Evolutionary conservation across 2,113 vertebrate genomes (phyloP), one percentile per base, ranked within the genome.

Genomic region (Hippocampus guttulatus): DNA sequence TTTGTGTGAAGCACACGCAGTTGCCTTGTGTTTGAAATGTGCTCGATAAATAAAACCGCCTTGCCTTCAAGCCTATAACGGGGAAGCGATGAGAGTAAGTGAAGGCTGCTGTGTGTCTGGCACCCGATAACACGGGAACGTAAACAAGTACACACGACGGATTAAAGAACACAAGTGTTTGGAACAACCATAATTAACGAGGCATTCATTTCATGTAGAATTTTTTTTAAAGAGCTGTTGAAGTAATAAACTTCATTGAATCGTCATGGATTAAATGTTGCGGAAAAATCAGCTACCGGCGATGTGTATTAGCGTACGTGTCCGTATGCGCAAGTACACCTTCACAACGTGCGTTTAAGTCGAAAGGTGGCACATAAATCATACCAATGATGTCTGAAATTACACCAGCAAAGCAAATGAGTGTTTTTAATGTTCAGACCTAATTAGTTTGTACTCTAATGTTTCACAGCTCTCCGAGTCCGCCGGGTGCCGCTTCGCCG

Each of bases 311-410:
- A 47, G 2, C 65, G 69, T 27, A 62, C 61, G 47, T 1, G 15
- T 62, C 41, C 68, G 54, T 25, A 70, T 66, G 57, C 15, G 40
- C 33, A 69, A 61, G 64, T 76, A 18, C 27, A 15, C 40, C 21
- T 62, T 3, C 6, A 18, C 43, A 85, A 83, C 54, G 0, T 47
- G 77, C 25, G 16, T 83, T 86, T 70, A 77, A 81, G 70, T 71
- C n/a, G 65, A 68, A 63, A 80, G 74, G 77, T 66, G 0, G 61
- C 71, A 57, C 67, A 83, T 81, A 81, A 83, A 79, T 85, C 67
- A 78, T 73, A 74, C 71, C 78, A 87, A 79, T 81, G 81, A 82
- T 86, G 79, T 85, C 80, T 84, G 77, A 82, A 87, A 86, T 77
- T 75, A 75, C 77, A 76, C 78, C 83, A 76, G 69, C 43, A 80